Percentiles rank a stretch among this genome's conserved stretches.
phyloP scores from a whole-genome alignment of 2,888 invertebrate genomes.

The Mylabris sibirica region DNA sequence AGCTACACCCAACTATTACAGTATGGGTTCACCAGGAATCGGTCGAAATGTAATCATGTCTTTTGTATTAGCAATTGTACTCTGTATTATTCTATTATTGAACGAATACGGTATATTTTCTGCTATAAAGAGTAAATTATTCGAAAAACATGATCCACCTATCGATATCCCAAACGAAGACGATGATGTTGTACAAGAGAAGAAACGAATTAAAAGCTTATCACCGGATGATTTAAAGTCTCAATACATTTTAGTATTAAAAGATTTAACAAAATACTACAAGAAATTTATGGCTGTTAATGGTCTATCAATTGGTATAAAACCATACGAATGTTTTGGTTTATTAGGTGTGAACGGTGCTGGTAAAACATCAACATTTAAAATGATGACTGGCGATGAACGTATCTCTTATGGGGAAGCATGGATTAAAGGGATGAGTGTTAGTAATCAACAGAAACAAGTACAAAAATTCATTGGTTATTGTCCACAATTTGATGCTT shows the following conservation, averaged over 20 bases:
- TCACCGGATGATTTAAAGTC: constrained; percentile 49
- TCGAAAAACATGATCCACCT: constrained; percentile 19
- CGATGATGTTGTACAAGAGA: constrained; percentile 66
- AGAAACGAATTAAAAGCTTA: constrained; percentile 58
- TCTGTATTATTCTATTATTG: constrained; percentile 68
- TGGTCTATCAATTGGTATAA: constrained; percentile 67
- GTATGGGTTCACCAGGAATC: constrained; percentile 72
- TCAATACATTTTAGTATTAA: constrained; percentile 65
- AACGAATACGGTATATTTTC: constrained; percentile 67
- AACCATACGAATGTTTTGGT: constrained; percentile 79
- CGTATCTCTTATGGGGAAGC: constrained; percentile 71
- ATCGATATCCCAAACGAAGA: constrained; percentile 47
- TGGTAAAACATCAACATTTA: constrained; percentile 85
- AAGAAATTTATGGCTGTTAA: constrained; percentile 75
- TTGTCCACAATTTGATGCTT: constrained; percentile 64
- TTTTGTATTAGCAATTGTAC: constrained; percentile 63
- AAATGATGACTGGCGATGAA: constrained; percentile 85
- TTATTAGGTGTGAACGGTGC: constrained; percentile 82
- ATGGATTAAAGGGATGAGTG: constrained; percentile 60
- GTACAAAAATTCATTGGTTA: constrained; percentile 67
- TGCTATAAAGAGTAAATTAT: constrained; percentile 56
- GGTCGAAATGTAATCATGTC: constrained; percentile 70
- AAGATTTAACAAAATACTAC: constrained; percentile 76
- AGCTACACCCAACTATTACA: constrained; percentile 60
- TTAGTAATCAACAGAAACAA: constrained; percentile 61